Conservation (phyloP, 2,888 invertebrate genomes). For the Catocala nupta region DNA sequence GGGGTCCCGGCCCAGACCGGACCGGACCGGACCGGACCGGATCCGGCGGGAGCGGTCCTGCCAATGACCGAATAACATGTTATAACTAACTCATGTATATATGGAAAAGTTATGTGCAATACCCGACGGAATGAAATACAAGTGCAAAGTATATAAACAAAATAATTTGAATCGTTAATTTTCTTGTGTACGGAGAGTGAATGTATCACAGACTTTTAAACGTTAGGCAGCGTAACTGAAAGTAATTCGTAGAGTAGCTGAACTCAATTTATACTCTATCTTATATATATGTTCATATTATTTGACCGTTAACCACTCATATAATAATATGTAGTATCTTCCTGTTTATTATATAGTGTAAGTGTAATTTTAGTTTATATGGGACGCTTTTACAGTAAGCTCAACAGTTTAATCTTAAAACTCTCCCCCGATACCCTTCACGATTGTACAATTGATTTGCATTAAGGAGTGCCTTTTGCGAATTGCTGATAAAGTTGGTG, state of each 20-base stretch:
- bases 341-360: slow-evolving; percentile 72
- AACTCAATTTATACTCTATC: slow-evolving; percentile 54
- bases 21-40: slow-evolving; percentile 28
- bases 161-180: slow-evolving; percentile 60
- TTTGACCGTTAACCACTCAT: slow-evolving; percentile 62
- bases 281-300: slow-evolving; percentile 61
- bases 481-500: slow-evolving; percentile 65
- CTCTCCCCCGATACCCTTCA: slow-evolving; percentile 34
- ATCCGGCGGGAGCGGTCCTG: no score
- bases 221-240: slow-evolving; percentile 60
- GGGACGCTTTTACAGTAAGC: slow-evolving; percentile 57
- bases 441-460: slow-evolving; percentile 60
- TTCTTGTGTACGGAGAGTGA: slow-evolving; percentile 59
- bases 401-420: slow-evolving; percentile 57
- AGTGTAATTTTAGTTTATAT: slow-evolving; percentile 56
- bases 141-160: slow-evolving; percentile 61
- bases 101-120: slow-evolving; percentile 76
- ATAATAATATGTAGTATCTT: slow-evolving; percentile 76
- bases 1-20: slow-evolving; percentile 17
- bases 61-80: slow-evolving; percentile 47
- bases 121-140: slow-evolving; percentile 63
- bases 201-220: slow-evolving; percentile 49
- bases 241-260: slow-evolving; percentile 57
- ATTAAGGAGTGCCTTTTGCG: slow-evolving; percentile 80
- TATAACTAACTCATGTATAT: slow-evolving; percentile 68